Conservation (phyloP, 2,888 invertebrate species). For the Polyploca ridens region DNA sequence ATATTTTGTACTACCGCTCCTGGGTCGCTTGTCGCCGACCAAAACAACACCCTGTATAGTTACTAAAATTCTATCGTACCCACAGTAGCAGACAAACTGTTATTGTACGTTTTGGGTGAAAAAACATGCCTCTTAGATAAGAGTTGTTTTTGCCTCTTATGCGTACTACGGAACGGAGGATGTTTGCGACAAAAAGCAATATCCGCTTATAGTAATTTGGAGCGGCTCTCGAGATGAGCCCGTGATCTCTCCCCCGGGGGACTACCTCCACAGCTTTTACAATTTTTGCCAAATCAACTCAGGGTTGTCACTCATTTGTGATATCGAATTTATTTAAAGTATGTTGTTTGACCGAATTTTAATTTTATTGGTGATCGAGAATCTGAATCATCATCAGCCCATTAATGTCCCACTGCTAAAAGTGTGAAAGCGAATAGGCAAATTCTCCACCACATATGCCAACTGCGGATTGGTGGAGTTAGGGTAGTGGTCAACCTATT, state of each 20-base stretch:
- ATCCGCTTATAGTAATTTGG: conserved; percentile 55
- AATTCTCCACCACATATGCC: too few relatives aligned
- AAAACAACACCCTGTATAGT: too few relatives aligned
- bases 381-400: too few relatives aligned
- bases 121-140: not conserved
- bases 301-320: conserved; percentile 47
- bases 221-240: conserved; percentile 51
- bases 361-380: too few relatives aligned
- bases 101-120: not conserved
- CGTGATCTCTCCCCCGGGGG: conserved; percentile 45
- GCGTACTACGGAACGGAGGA: conserved; percentile 28
- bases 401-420: too few relatives aligned
- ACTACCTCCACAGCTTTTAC: conserved; percentile 35
- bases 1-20: too few relatives aligned
- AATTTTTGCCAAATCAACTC: conserved; percentile 36
- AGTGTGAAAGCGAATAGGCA: too few relatives aligned
- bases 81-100: not conserved
- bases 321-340: not conserved
- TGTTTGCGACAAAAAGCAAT: conserved; percentile 47
- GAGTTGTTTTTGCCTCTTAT: conserved; percentile 9
- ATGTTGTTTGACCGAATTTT: too few relatives aligned
- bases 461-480: too few relatives aligned
- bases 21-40: too few relatives aligned
- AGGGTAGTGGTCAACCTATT: too few relatives aligned
- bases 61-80: not conserved